Conservation (phyloP, 1,140 invertebrate genomes). For the Ceratoteleas bidentatus region DNA sequence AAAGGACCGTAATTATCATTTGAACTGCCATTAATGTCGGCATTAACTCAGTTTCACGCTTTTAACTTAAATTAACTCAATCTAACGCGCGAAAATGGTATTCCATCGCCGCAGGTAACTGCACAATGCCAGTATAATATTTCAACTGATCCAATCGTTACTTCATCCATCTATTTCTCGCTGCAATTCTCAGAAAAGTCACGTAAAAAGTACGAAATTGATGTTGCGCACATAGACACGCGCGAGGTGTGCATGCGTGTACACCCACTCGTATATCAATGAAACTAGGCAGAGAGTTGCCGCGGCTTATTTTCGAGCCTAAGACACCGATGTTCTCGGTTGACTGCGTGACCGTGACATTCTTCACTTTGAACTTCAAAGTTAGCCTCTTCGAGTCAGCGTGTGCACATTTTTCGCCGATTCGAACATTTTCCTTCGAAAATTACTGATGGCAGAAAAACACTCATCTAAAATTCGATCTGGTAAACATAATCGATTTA, state of each 20-base stretch:
- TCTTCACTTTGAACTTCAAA: conserved; percentile 63
- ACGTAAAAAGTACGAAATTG: conserved; percentile 54
- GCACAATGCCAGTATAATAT: conserved; percentile 48
- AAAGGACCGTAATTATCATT: too few species aligned
- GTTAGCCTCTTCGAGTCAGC: conserved; percentile 47
- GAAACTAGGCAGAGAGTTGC: conserved; percentile 38
- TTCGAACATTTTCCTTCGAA: not conserved
- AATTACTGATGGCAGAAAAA: too few species aligned
- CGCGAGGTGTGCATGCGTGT: conserved; percentile 12
- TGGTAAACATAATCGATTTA: too few species aligned
- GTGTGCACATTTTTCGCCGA: conserved; percentile 32
- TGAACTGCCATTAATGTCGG: too few species aligned
- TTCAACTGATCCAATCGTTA: conserved; percentile 55
- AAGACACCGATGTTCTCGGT: conserved; percentile 47
- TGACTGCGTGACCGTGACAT: conserved; percentile 63
- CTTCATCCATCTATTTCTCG: conserved; percentile 53
- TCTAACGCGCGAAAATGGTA: conserved; percentile 21
- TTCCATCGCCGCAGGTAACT: conserved; percentile 20
- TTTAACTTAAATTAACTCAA: conserved; percentile 37
- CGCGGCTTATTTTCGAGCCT: conserved; percentile 57
- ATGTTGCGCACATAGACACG: conserved; percentile 40
- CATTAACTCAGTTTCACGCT: conserved; percentile 1
- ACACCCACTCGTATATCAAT: conserved; percentile 48
- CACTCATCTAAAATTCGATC: too few species aligned
- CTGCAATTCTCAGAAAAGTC: conserved; percentile 50